A percentile compares a stretch with the other conserved stretches of the same genome.
These are phyloP conservation scores for Ptilorrhoa leucosticta DNA, from an alignment of 2,113 vertebrate species.

Conservation along the genomic window DNA sequence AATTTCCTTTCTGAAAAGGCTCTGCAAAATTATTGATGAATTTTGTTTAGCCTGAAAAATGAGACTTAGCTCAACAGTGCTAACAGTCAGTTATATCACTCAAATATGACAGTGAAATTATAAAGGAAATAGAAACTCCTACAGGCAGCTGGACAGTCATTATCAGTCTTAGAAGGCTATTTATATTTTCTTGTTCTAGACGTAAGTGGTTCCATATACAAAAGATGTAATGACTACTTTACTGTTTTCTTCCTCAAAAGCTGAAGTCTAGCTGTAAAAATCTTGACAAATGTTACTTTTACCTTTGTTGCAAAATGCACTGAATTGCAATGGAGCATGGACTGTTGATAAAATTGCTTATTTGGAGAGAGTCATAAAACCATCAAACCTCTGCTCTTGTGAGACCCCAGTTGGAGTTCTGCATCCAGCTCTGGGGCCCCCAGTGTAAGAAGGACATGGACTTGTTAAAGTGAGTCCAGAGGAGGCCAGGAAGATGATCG, in stretches of 20 bases:
- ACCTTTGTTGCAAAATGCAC: background rate
- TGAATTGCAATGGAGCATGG: background rate
- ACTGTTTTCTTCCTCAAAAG: background rate
- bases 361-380: background rate
- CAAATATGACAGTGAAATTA: slow-evolving; percentile 15
- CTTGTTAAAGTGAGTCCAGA: background rate
- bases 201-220: background rate
- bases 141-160: background rate
- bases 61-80: background rate
- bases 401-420: background rate
- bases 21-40: slow-evolving; percentile 55
- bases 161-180: background rate
- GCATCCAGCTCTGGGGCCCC: background rate
- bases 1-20: slow-evolving; percentile 43
- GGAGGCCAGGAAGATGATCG: background rate
- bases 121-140: slow-evolving; percentile 29
- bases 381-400: background rate
- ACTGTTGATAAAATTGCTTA: background rate
- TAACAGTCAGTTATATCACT: slow-evolving; percentile 26
- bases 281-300: background rate
- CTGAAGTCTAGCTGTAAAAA: background rate
- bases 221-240: background rate
- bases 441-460: background rate
- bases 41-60: slow-evolving; percentile 31
- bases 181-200: background rate